Conservation (phyloP, 2,113 vertebrate species). For the Bubo scandiacus region DNA sequence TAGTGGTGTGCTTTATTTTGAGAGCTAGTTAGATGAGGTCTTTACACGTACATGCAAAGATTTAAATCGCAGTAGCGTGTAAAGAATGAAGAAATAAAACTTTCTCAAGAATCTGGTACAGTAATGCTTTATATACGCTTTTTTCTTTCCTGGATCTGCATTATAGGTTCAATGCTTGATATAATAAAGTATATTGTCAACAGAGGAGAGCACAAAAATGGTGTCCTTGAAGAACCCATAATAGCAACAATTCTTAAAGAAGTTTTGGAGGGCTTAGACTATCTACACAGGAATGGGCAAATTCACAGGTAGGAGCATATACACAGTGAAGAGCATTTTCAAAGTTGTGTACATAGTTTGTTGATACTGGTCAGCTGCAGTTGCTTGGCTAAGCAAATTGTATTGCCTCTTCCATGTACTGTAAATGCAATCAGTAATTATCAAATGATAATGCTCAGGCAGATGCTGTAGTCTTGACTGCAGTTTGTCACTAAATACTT, state of each 20-base stretch:
- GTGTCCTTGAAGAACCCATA: conserved; percentile 90
- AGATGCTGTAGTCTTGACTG: not conserved
- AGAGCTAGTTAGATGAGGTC: not conserved
- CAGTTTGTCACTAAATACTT: not conserved
- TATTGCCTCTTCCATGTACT: not conserved
- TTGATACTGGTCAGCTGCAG: not conserved
- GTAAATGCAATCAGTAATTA: not conserved
- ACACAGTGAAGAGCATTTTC: not conserved
- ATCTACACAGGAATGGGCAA: conserved; percentile 96
- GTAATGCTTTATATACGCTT: not conserved
- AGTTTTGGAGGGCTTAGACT: conserved; percentile 96
- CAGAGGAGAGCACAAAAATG: conserved; percentile 90
- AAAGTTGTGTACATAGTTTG: not conserved
- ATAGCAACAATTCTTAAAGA: conserved; percentile 98
- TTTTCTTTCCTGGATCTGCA: not conserved
- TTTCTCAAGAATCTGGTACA: not conserved
- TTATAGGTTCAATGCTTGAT: conserved; percentile 95
- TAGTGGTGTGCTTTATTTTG: not conserved
- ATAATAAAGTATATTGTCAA: conserved; percentile 96
- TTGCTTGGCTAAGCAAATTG: not conserved
- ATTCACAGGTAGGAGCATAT: conserved; percentile 88
- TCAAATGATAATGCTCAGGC: accelerated
- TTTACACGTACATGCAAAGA: not conserved
- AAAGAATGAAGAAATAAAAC: not conserved
- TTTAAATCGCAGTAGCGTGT: not conserved